phyloP scores from a whole-genome alignment of 2,113 vertebrate species.

The Archilochus colubris region DNA sequence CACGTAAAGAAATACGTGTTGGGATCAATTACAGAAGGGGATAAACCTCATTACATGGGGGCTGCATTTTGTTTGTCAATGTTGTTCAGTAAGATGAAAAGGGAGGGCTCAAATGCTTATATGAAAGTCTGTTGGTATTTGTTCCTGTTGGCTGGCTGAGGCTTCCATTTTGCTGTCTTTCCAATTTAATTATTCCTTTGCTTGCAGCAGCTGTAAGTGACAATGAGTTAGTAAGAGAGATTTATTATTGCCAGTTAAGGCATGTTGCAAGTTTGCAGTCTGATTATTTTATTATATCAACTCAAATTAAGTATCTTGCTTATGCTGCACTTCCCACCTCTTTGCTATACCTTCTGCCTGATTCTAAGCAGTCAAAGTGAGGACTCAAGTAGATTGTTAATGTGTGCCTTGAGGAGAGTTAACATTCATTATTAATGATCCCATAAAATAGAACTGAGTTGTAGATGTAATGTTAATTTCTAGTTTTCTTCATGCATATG shows the following conservation, averaged over 20 bases:
- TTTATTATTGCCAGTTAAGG: not conserved
- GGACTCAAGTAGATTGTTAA: not conserved
- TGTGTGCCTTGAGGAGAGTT: not conserved
- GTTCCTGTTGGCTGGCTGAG: not conserved
- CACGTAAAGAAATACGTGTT: not conserved
- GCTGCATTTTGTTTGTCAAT: not conserved
- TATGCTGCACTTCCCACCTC: not conserved
- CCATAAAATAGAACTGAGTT: not conserved
- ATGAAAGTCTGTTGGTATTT: not conserved
- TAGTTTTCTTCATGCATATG: not conserved
- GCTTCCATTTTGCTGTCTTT: not conserved
- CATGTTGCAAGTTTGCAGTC: not conserved
- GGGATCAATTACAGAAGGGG: not conserved
- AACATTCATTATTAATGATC: not conserved
- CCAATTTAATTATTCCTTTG: not conserved
- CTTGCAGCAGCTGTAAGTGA: not conserved
- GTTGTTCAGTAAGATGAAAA: not conserved
- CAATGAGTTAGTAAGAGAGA: constrained; percentile 2
- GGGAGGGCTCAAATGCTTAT: not conserved
- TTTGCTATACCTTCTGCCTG: not conserved
- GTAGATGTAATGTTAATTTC: not conserved
- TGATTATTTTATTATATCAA: not conserved
- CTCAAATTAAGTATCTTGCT: not conserved
- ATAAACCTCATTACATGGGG: not conserved
- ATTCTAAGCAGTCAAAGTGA: not conserved